A percentile compares a stretch with the other conserved stretches of the same genome.
These are phyloP conservation scores for Osedax frankpressi DNA, from an alignment of 2,888 invertebrate genomes.

Conservation along the genomic window DNA sequence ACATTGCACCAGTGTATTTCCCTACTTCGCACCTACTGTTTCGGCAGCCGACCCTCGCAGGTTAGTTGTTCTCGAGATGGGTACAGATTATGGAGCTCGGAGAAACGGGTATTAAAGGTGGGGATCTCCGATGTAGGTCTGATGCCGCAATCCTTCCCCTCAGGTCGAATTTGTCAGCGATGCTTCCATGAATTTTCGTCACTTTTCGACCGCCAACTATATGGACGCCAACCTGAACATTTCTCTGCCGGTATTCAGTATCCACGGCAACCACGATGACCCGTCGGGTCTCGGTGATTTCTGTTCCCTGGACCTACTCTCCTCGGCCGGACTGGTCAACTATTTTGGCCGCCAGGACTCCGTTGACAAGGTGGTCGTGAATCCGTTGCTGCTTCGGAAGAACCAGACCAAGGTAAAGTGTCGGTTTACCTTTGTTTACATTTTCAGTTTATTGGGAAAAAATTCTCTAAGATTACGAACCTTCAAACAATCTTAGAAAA, in stretches of 20 bases:
- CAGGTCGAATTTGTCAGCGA: constrained; percentile 72
- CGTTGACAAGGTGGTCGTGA: constrained; percentile 53
- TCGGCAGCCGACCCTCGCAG: constrained; percentile 52
- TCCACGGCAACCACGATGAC: constrained; percentile 98
- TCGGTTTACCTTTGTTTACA: too few species aligned
- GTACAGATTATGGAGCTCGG: too few species aligned
- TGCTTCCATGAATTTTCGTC: constrained; percentile 64
- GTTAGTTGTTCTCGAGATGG: neutral
- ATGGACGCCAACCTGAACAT: constrained; percentile 89
- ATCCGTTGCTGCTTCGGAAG: constrained; percentile 68
- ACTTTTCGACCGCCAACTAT: constrained; percentile 67
- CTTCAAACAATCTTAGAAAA: too few species aligned
- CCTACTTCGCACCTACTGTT: constrained; percentile 60
- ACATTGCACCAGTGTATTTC: constrained; percentile 53
- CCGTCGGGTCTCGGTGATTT: constrained; percentile 51
- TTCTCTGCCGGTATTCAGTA: constrained; percentile 72
- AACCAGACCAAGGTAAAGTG: constrained; percentile 47
- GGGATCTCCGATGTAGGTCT: too few species aligned
- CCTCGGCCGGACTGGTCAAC: constrained; percentile 71
- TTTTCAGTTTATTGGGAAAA: too few species aligned
- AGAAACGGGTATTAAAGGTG: too few species aligned
- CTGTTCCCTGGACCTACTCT: constrained; percentile 75
- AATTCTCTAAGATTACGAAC: too few species aligned
- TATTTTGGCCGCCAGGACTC: constrained; percentile 85
- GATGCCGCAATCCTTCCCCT: constrained; percentile 51